Base-by-base conservation (phyloP, 2,797 vertebrate species). In the Falco peregrinus region DNA sequence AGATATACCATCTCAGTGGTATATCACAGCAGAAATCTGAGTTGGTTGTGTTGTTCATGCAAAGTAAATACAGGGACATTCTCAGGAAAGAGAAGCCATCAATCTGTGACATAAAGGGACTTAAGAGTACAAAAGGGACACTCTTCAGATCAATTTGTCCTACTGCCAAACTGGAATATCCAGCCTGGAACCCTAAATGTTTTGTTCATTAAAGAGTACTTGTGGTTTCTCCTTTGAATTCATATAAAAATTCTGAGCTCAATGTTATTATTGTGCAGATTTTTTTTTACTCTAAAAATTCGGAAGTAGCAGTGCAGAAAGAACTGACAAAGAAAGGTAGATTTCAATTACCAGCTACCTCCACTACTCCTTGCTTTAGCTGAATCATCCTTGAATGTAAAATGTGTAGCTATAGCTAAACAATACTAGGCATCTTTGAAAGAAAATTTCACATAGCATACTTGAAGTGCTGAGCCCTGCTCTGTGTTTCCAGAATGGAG, bases 21-120 rank as follows among this genome's bases (percentile, higher is more conserved):
- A 3, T 39, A 79, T 57, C 86, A 74, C 75, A 90, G 60, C 39
- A 90, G 69, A 96, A 77, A 47, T 89, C 70, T 16, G 15, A 76
- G 90, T 4, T 79, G 84, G 45, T 59, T 85, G 78, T 29, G 71
- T 37, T 91, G 73, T 85, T 95, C 93, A 77, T 20, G 50, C 50
- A 83, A 95, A 96, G 90, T 75, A 93, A 96, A 95, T 31, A 79
- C 87, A 93, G 69, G 64, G 84, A 90, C 92, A 45, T 75, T 86
- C 74, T 83, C 60, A 91, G 64, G 43, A 85, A 95, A 91, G 86
- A 92, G 86, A 0, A 94, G 87, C 54, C 84, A 95, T 96, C 94
- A 95, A 95, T 94, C 86, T 95, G 92, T 96, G 95, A 95, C 94
- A 96, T 95, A 96, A 96, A 95, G 86, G 94, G 93, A 96, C 90